phyloP scores from a whole-genome alignment of 2,797 vertebrate species.

The Acomys russatus region DNA sequence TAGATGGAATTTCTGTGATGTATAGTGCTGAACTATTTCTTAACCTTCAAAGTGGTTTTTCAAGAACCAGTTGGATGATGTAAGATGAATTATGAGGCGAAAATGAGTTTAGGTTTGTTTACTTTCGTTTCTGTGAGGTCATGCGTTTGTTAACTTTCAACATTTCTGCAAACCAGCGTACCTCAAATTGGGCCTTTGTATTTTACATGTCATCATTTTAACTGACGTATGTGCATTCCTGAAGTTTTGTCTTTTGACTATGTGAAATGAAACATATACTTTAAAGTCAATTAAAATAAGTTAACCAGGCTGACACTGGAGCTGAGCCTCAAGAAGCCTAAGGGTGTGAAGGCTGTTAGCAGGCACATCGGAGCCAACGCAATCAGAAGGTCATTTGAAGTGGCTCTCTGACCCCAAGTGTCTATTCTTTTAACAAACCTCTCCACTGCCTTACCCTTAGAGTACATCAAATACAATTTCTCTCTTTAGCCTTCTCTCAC shows the following conservation, averaged over 20 bases:
- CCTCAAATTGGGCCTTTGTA: slow-evolving; percentile 48
- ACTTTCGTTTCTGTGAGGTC: slow-evolving; percentile 65
- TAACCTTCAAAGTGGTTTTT: slow-evolving; percentile 59
- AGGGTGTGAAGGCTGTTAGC: neutral
- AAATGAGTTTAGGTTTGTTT: slow-evolving; percentile 58
- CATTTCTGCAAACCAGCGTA: slow-evolving; percentile 23
- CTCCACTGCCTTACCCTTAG: neutral
- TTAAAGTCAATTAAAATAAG: slow-evolving; percentile 16
- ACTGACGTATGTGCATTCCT: neutral
- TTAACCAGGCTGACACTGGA: neutral
- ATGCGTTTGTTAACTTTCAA: slow-evolving; percentile 55
- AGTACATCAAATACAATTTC: neutral
- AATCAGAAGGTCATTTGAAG: neutral
- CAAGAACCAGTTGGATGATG: neutral
- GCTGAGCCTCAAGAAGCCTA: neutral
- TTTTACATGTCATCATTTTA: slow-evolving; percentile 59
- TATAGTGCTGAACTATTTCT: slow-evolving; percentile 38
- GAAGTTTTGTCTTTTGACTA: slow-evolving; percentile 51
- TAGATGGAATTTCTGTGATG: slow-evolving; percentile 11
- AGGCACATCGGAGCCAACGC: neutral
- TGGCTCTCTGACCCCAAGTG: neutral
- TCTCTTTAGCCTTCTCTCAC: neutral
- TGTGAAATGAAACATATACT: slow-evolving; percentile 20
- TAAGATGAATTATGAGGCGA: slow-evolving; percentile 63
- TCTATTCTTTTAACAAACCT: neutral